Conservation (phyloP, 2,113 vertebrate genomes). For the Pedetes capensis region DNA sequence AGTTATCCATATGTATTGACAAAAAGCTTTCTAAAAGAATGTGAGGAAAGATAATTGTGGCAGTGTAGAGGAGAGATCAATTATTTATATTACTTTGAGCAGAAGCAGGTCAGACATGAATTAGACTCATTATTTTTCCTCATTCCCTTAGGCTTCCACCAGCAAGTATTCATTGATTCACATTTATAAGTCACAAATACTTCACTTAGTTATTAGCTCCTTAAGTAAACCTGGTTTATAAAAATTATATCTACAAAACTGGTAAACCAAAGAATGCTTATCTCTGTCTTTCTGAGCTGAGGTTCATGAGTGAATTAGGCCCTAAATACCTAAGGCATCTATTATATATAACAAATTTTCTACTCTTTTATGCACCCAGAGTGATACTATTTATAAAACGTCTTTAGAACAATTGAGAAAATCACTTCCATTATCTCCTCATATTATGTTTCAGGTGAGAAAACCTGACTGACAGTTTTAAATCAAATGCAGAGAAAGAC, state of each 20-base stretch:
- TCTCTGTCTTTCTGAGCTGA: neutral
- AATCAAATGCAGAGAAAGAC: neutral
- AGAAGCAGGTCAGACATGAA: slow-evolving; percentile 66
- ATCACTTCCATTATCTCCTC: neutral
- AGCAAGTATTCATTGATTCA: slow-evolving; percentile 48
- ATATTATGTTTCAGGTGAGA: neutral
- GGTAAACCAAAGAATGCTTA: neutral
- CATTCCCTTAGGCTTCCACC: neutral
- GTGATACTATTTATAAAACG: neutral
- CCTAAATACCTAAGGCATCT: neutral
- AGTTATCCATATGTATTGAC: slow-evolving; percentile 39
- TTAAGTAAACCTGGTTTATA: slow-evolving; percentile 11
- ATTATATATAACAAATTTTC: neutral
- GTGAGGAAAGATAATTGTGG: slow-evolving; percentile 56
- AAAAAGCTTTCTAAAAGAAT: slow-evolving; percentile 47
- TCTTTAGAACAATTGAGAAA: neutral
- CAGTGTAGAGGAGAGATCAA: slow-evolving; percentile 26
- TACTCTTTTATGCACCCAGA: neutral
- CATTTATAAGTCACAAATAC: slow-evolving; percentile 22
- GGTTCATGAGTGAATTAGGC: neutral
- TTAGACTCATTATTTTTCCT: slow-evolving; percentile 66
- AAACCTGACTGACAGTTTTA: slow-evolving; percentile 5
- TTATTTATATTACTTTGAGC: slow-evolving; percentile 64
- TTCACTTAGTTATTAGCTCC: slow-evolving; percentile 38
- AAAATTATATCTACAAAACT: neutral